Percentiles rank a stretch among this genome's conserved stretches.
Evolutionary conservation across 2,888 invertebrate genomes (phyloP).

Genomic region (Ophion costatus): DNA sequence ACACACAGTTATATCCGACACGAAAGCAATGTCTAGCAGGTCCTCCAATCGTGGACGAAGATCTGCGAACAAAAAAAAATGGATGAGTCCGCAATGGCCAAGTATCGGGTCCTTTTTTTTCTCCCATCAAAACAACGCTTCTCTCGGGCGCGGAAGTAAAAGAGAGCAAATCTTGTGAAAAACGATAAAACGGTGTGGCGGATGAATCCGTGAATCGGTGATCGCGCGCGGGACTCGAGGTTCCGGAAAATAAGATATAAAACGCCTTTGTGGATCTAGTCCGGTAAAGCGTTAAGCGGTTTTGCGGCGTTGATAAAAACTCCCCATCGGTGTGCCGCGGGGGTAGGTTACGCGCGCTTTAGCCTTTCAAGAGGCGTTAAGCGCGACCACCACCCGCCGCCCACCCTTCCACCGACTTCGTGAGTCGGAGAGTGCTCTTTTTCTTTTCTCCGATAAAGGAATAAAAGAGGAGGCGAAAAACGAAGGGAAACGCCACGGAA

Average conservation of each 20-base stretch:
- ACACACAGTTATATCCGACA: not conserved
- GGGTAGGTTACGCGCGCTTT: slow-evolving; percentile 71
- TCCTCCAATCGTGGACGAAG: not conserved
- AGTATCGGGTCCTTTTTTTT: slow-evolving; percentile 2
- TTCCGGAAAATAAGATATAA: slow-evolving; percentile 64
- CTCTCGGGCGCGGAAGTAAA: not conserved
- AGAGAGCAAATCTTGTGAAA: slow-evolving; percentile 17
- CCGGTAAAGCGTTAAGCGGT: slow-evolving; percentile 74
- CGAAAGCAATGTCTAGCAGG: not conserved
- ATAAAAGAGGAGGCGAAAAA: slow-evolving; percentile 73
- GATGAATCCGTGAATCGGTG: slow-evolving; percentile 34
- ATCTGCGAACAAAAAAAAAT: not conserved
- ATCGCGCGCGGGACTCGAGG: slow-evolving; percentile 43
- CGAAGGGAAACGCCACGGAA: slow-evolving; percentile 35
- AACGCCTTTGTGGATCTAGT: slow-evolving; percentile 65
- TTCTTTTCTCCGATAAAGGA: slow-evolving; percentile 81
- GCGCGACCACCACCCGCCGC: slow-evolving; percentile 69
- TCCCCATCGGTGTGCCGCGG: slow-evolving; percentile 66
- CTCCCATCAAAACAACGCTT: not conserved
- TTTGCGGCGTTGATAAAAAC: slow-evolving; percentile 67
- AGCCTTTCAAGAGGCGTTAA: slow-evolving; percentile 82
- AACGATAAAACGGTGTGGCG: not conserved
- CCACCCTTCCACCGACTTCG: slow-evolving; percentile 73
- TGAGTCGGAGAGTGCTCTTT: slow-evolving; percentile 81
- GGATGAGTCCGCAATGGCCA: not conserved